These are phyloP conservation scores for Varanus salvator DNA, from an alignment of 2,113 vertebrate species.

Conservation along the genomic window DNA sequence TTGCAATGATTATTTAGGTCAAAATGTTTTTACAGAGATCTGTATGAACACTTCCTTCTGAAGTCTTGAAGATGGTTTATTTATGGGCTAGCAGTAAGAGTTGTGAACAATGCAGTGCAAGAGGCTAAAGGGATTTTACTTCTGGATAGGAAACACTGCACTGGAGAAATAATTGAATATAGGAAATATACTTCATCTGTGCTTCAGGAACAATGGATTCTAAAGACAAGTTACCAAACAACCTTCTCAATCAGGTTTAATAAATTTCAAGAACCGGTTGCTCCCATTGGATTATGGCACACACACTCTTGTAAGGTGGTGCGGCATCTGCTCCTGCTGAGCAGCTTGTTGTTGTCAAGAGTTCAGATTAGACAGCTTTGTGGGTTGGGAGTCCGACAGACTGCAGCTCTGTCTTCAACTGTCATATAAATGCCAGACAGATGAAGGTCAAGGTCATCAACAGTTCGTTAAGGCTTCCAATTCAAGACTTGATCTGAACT, in stretches of 20 bases:
- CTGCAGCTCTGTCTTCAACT: slow-evolving; percentile 38
- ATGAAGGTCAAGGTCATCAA: slow-evolving; percentile 23
- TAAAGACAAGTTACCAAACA: background rate
- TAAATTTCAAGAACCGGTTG: background rate
- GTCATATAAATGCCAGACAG: slow-evolving; percentile 1
- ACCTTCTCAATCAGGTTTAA: background rate
- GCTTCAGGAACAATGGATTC: background rate
- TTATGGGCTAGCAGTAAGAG: background rate
- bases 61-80: background rate
- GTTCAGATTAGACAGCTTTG: slow-evolving; percentile 39
- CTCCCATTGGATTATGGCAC: background rate
- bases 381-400: slow-evolving; percentile 53
- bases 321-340: slow-evolving; percentile 31
- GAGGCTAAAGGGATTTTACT: background rate
- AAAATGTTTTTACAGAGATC: background rate
- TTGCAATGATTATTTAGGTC: background rate
- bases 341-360: slow-evolving; percentile 34
- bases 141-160: background rate
- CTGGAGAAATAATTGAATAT: background rate
- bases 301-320: background rate
- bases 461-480: background rate
- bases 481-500: background rate
- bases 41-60: background rate
- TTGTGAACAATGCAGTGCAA: background rate
- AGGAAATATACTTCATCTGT: background rate